A percentile compares a stretch with the other conserved stretches of the same genome.
Conservation (phyloP, 2,888 invertebrate species). For the Punctoribates punctum region DNA sequence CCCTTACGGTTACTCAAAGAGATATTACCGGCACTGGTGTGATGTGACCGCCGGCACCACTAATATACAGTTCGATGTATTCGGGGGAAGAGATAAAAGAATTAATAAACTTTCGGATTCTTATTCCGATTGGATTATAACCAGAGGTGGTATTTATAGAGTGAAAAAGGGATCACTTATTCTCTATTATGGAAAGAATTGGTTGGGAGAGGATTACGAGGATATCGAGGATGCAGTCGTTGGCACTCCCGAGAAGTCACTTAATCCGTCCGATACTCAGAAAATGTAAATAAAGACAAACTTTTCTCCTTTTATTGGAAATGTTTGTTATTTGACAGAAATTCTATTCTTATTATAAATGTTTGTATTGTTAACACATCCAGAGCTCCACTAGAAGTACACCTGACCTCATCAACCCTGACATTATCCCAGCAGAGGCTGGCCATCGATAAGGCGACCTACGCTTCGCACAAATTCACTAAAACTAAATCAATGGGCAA, state of each 20-base stretch:
- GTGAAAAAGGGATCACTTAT: constrained; percentile 40
- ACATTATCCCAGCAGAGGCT: constrained; percentile 38
- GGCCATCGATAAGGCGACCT: constrained; percentile 39
- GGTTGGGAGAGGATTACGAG: constrained; percentile 41
- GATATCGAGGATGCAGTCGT: constrained; percentile 38
- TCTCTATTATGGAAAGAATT: constrained; percentile 41
- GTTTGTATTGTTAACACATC: background rate
- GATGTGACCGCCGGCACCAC: constrained; percentile 37
- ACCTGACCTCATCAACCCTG: constrained; percentile 38
- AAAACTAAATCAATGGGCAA: constrained; percentile 38
- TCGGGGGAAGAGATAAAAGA: constrained; percentile 41
- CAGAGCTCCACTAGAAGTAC: constrained; percentile 40
- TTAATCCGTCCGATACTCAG: constrained; percentile 39
- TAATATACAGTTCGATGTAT: constrained; percentile 40
- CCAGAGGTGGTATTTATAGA: constrained; percentile 40
- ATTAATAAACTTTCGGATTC: constrained; percentile 40
- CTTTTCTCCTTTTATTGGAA: background rate
- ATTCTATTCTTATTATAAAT: background rate
- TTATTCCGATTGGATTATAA: constrained; percentile 43
- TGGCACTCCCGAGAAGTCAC: constrained; percentile 40
- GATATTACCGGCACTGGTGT: constrained; percentile 43
- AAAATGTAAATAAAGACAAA: constrained; percentile 17
- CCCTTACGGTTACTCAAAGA: background rate
- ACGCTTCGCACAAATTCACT: constrained; percentile 41
- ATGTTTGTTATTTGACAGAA: background rate